These are phyloP conservation scores for Pomatostomus ruficeps DNA, from an alignment of 2,113 vertebrate genomes.

Conservation along the genomic window DNA sequence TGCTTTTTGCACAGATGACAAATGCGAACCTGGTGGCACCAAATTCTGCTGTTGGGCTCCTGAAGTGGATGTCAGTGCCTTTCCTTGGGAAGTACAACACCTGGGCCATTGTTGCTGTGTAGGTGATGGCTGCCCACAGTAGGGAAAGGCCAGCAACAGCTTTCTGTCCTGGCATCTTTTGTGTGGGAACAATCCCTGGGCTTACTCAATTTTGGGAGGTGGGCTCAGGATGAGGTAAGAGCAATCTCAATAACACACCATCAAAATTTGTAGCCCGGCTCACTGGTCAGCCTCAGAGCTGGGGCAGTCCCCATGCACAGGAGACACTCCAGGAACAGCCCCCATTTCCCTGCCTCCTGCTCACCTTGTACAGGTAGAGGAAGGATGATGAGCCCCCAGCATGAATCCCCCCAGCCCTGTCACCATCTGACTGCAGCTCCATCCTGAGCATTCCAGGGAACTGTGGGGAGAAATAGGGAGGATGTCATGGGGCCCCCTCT, in stretches of 20 bases:
- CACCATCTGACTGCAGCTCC: neutral
- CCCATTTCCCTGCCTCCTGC: neutral
- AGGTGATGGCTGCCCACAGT: rapidly evolving
- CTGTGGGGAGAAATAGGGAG: too few species aligned
- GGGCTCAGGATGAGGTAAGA: neutral
- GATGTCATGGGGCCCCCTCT: neutral
- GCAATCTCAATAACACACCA: neutral
- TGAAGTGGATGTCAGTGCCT: neutral
- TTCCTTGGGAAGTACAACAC: neutral
- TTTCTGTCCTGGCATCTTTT: neutral
- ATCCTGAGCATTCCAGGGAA: neutral
- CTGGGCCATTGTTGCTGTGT: neutral
- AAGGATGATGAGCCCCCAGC: neutral
- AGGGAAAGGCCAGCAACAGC: neutral
- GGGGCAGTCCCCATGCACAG: neutral
- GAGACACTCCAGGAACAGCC: neutral
- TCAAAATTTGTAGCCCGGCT: neutral
- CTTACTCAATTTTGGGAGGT: neutral
- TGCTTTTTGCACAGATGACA: neutral
- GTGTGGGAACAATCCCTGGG: neutral
- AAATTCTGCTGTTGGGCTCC: neutral
- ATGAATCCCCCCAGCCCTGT: neutral
- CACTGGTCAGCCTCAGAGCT: neutral
- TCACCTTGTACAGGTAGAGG: neutral
- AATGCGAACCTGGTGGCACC: neutral